Percentiles rank a stretch among this genome's conserved stretches.
These are phyloP conservation scores for Gambusia affinis DNA, from an alignment of 2,113 vertebrate species.

Conservation along the genomic window DNA sequence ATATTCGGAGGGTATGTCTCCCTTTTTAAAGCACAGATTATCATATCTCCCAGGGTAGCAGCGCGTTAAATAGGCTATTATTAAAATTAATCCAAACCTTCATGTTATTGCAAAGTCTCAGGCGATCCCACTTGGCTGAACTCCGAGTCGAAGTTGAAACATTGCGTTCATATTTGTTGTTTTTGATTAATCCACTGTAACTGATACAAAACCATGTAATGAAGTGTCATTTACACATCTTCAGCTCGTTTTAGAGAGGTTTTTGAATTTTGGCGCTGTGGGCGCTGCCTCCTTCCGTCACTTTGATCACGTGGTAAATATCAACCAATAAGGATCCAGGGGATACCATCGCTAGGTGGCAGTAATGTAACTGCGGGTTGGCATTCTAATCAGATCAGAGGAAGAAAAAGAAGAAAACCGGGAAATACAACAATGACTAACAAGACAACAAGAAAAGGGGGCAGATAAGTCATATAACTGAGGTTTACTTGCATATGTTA, in stretches of 20 bases:
- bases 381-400: not conserved
- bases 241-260: conserved; percentile 1
- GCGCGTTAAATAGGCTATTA: too few relatives aligned
- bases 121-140: conserved; percentile 9
- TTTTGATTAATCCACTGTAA: not conserved
- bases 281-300: conserved; percentile 20
- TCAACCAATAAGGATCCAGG: conserved; percentile 45
- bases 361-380: not conserved
- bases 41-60: not conserved
- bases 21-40: not conserved
- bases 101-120: conserved; percentile 63
- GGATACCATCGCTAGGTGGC: not conserved
- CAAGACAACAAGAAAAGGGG: conserved; percentile 10
- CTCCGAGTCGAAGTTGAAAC: not conserved
- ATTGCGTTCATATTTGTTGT: not conserved
- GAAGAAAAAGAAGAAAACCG: conserved; percentile 24
- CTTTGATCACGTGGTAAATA: conserved; percentile 58
- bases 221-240: conserved; percentile 32
- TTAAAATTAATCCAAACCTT: conserved; percentile 69
- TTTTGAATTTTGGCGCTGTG: conserved; percentile 97
- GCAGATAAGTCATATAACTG: not conserved
- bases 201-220: not conserved
- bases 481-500: not conserved
- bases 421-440: conserved; percentile 27
- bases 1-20: not conserved